These are phyloP conservation scores for Campylomormyrus tamandua DNA, from an alignment of 2,113 vertebrate genomes.

Conservation along the genomic window DNA sequence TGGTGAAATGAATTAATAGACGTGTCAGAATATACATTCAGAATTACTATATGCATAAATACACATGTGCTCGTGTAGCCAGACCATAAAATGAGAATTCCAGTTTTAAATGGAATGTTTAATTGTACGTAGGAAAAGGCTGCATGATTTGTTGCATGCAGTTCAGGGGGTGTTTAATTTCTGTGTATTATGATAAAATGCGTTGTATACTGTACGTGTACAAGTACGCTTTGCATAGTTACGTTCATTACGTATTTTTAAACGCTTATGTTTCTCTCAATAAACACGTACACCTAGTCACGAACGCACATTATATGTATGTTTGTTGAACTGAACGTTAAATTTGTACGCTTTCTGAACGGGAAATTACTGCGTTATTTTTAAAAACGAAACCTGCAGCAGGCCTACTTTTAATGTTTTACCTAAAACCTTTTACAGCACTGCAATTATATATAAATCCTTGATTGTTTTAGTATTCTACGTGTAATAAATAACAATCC, in stretches of 20 bases:
- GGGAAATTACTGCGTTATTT: background rate
- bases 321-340: background rate
- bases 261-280: background rate
- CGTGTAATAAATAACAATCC: background rate
- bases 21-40: constrained; percentile 60
- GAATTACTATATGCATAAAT: constrained; percentile 40
- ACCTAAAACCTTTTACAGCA: background rate
- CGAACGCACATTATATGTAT: background rate
- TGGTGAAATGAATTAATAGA: constrained; percentile 71
- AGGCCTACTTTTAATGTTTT: background rate
- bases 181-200: background rate
- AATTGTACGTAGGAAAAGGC: constrained; percentile 42
- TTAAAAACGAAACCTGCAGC: background rate
- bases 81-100: constrained; percentile 59
- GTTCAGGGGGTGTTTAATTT: background rate
- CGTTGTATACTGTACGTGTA: background rate
- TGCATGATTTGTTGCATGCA: background rate
- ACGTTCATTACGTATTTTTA: constrained; percentile 87
- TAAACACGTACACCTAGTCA: background rate
- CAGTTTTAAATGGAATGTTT: constrained; percentile 70
- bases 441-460: background rate
- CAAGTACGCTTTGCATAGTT: constrained; percentile 71
- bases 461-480: background rate
- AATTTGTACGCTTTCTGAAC: background rate
- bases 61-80: background rate